Evolutionary conservation across 2,797 vertebrate species (phyloP).

Genomic region (Jordanella pulchra): DNA sequence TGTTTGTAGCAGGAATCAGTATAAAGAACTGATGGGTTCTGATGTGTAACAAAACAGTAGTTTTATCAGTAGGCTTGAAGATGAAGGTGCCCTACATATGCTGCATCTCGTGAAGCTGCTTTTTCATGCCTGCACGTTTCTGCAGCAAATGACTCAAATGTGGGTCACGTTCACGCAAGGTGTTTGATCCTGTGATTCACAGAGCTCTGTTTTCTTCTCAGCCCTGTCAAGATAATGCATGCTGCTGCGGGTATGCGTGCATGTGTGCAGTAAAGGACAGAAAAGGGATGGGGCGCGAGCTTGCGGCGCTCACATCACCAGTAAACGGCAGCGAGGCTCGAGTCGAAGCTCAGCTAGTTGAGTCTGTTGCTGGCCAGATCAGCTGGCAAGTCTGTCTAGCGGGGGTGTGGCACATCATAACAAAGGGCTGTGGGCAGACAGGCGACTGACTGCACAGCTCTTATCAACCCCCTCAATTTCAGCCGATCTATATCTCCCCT

Average conservation of each 20-base stretch:
- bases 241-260: not conserved
- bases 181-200: conserved; percentile 16
- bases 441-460: conserved; percentile 75
- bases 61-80: not conserved
- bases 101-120: not conserved
- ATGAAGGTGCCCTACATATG: conserved; percentile 6
- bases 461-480: conserved; percentile 69
- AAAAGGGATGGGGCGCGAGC: conserved; percentile 34
- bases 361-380: conserved; percentile 91
- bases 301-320: conserved; percentile 42
- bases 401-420: conserved; percentile 88
- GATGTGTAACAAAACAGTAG: not conserved
- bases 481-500: conserved; percentile 45
- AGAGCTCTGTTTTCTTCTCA: conserved; percentile 37
- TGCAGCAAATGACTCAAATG: conserved; percentile 14
- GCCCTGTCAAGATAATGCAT: conserved; percentile 8
- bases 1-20: not conserved
- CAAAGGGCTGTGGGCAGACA: conserved; percentile 83
- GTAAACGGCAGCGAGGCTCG: conserved; percentile 41
- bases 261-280: conserved; percentile 5
- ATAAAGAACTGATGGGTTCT: not conserved
- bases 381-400: conserved; percentile 83
- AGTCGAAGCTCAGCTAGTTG: conserved; percentile 83
- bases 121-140: not conserved
- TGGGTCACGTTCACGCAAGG: conserved; percentile 38